Base-by-base conservation (phyloP, 2,113 vertebrate genomes). In the Zosterops lateralis region DNA sequence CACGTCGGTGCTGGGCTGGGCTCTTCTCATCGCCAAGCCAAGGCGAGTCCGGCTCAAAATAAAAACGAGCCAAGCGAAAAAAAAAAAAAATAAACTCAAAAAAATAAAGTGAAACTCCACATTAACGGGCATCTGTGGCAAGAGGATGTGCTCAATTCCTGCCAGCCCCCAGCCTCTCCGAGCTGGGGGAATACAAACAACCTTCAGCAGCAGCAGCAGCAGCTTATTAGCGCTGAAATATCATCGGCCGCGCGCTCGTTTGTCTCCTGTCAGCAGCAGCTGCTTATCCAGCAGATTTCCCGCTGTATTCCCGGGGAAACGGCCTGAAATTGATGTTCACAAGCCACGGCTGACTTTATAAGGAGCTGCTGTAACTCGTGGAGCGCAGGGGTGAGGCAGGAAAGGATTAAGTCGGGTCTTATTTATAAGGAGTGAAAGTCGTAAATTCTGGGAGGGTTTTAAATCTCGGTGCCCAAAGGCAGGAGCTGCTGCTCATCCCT, bases 21-120 rank as follows among this genome's bases (percentile, higher is more conserved):
- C 82, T 77, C 67, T 0, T 4, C 0, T 0, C 1, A 8, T 44
- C 8, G 14, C 20, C 1, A 8, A 1, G 44, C 50, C 1, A 1
- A 16, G 48, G 42, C 3, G 3, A 21, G 22, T 2, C 3, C 6
- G 3, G 32, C 48, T 57, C 67, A 22, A 28, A 78, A 34, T 48
- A 48, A 8, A 25, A 25, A 50, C 14, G 4, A 17, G 10, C 38
- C 38, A 38, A 38, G 38, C 12, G 38, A 16, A 51, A n/a, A 4
- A 7, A 9, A 15, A 24, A n/a, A 7, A 17, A 26, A 19, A 57
- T 36, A 38, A 24, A 21, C 6, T 38, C 53, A 21, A 20, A 6
- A 4, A 8, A 7, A 0, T 2, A 11, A 22, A 67, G 34, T 3
- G 12, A 38, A 64, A 45, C 40, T 68, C 21, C 0, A 0, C 2